These are phyloP conservation scores for Subacronicta megacephala DNA, from an alignment of 2,888 invertebrate species.

Conservation along the genomic window DNA sequence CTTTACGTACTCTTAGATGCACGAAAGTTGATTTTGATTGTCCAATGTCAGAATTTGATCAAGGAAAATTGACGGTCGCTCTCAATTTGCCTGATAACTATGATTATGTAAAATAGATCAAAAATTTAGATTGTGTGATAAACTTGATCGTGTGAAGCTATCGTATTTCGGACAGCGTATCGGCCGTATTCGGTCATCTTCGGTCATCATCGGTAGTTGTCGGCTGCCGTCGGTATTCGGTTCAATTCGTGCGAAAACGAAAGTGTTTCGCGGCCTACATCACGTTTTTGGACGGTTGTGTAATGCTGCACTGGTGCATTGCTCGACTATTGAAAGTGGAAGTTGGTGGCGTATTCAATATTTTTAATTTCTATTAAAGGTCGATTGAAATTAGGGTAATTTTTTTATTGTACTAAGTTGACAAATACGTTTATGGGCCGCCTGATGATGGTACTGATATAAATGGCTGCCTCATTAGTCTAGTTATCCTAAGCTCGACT, in stretches of 20 bases:
- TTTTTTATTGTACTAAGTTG: too few relatives aligned
- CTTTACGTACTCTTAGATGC: too few relatives aligned
- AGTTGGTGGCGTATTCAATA: conserved; percentile 5
- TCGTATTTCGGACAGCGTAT: not conserved
- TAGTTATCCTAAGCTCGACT: too few relatives aligned
- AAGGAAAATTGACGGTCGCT: too few relatives aligned
- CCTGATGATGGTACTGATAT: too few relatives aligned
- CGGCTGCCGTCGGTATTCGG: conserved; percentile 42
- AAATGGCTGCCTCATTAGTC: too few relatives aligned
- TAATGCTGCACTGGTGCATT: conserved; percentile 65
- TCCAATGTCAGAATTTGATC: too few relatives aligned
- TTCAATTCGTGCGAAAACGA: conserved; percentile 75
- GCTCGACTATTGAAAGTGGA: conserved; percentile 32
- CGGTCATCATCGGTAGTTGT: conserved; percentile 40
- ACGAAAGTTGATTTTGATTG: too few relatives aligned
- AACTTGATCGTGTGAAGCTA: not conserved
- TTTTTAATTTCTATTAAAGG: not conserved
- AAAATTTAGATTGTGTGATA: not conserved
- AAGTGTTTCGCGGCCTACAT: conserved; percentile 80
- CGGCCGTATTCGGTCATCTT: conserved; percentile 3
- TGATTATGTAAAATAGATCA: too few relatives aligned
- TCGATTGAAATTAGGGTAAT: too few relatives aligned
- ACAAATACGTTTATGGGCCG: too few relatives aligned
- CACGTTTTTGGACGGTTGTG: conserved; percentile 72
- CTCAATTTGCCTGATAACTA: too few relatives aligned